Evolutionary conservation across 2,888 invertebrate genomes (phyloP), one percentile per base, ranked within the genome.

Genomic region (Cerastoderma edule): DNA sequence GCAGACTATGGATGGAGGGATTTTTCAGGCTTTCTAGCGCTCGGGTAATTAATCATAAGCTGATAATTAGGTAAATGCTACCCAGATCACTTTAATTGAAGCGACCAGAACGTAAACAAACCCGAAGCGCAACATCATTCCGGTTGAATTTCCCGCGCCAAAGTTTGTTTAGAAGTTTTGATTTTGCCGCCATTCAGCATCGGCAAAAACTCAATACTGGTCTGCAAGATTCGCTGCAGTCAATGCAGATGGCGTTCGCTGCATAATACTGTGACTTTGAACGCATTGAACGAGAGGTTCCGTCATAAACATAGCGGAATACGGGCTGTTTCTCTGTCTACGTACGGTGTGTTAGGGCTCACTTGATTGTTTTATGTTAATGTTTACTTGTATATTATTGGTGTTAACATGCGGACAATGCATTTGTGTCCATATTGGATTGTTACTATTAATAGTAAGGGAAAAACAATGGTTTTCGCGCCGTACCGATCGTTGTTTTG

Each of bases 141-240:
- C 68, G 71, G 63, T 81, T 75, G 70, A 81, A 81, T 77, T 78
- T 81, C 81, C 81, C 81, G 81, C 81, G 72, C 68, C 28, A 54
- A 70, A 71, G 48, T 68, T 75, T 64, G 56, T 57, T 63, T 30
- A 65, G 67, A 81, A 81, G 75, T 81, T 81, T 81, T 75, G 67
- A 75, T 60, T 75, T 75, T 78, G 60, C 75, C 81, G 81, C 81
- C 81, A 78, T 60, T 63, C 63, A 65, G 54, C 64, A 50, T 63
- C 68, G 67, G 67, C 71, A 75, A 76, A 77, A 78, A 79, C 72
- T 79, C 78, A 78, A 78, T 75, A 75, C 54, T 72, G 64, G 60
- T 67, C 69, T 76, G 78, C 78, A 81, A n/a, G 56, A 8, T 35
- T 39, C 35, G 60, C 56, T 78, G 81, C 78, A 78, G 48, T 63